Percentiles rank a stretch among this genome's conserved stretches.
phyloP scores from a whole-genome alignment of 2,888 invertebrate species.

The Lacanobia oleracea region DNA sequence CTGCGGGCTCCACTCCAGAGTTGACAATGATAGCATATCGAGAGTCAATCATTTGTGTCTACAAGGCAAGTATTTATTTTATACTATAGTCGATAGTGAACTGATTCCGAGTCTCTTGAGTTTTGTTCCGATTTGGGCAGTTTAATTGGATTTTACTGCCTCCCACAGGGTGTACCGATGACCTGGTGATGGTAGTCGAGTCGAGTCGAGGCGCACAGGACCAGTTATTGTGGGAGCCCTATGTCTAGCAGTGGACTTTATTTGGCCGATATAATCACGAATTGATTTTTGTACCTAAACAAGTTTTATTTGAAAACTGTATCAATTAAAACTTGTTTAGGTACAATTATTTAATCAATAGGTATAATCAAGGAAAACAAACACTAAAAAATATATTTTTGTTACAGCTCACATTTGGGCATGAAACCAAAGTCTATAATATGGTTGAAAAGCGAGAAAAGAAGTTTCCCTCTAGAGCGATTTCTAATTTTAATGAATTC shows the following conservation, averaged over 20 bases:
- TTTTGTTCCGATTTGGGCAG: background rate
- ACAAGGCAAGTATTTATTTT: conserved; percentile 58
- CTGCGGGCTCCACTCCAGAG: conserved; percentile 35
- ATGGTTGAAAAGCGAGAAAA: conserved; percentile 3
- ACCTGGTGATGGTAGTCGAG: too few species aligned
- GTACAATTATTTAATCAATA: background rate
- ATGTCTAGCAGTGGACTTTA: too few species aligned
- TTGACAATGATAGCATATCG: conserved; percentile 57
- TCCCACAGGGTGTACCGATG: too few species aligned
- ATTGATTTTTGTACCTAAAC: background rate
- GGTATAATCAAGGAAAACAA: background rate
- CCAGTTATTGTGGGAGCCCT: too few species aligned
- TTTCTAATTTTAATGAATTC: conserved; percentile 27
- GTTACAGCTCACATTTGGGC: conserved; percentile 56
- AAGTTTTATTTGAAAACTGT: background rate
- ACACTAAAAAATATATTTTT: background rate
- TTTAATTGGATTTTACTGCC: background rate
- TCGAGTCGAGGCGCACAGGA: too few species aligned
- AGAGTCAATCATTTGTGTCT: conserved; percentile 59
- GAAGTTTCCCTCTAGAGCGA: conserved; percentile 17
- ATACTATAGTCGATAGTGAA: background rate
- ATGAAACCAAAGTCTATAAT: conserved; percentile 38
- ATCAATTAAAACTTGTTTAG: too few species aligned
- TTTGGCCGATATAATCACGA: too few species aligned
- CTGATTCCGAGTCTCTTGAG: background rate